Conservation (phyloP, 2,797 vertebrate genomes). For the Yasuhikotakia modesta region DNA sequence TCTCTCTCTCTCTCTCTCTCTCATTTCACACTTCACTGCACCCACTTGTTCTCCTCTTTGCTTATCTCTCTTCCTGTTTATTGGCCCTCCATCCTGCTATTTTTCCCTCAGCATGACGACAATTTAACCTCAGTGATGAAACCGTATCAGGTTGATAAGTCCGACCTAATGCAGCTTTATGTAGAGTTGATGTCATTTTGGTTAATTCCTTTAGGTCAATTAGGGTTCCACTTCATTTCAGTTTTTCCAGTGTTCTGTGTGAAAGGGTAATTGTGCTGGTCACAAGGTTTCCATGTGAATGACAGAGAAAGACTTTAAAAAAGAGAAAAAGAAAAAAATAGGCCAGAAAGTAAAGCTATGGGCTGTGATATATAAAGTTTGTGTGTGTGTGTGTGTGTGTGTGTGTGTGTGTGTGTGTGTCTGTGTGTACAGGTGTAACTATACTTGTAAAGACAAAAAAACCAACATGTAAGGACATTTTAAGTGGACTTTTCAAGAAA, state of each 20-base stretch:
- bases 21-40: constrained; percentile 58
- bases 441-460: too few species aligned
- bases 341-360: too few species aligned
- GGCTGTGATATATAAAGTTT: too few species aligned
- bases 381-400: too few species aligned
- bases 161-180: constrained; percentile 32
- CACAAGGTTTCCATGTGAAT: constrained; percentile 13
- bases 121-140: constrained; percentile 24
- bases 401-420: too few species aligned
- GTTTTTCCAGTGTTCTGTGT: constrained; percentile 1
- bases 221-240: constrained; percentile 2
- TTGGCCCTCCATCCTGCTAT: constrained; percentile 33
- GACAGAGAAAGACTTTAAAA: constrained; percentile 3
- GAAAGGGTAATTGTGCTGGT: constrained; percentile 32
- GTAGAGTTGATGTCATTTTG: constrained; percentile 39
- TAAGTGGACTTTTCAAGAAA: not conserved
- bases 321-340: not conserved
- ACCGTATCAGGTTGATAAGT: constrained; percentile 33
- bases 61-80: constrained; percentile 30
- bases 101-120: constrained; percentile 40
- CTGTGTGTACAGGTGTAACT: too few species aligned
- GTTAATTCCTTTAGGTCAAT: constrained; percentile 6
- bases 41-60: constrained; percentile 22
- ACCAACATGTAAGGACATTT: not conserved
- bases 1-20: constrained; percentile 5